Evolutionary conservation across 2,113 vertebrate genomes (phyloP), one percentile per base, ranked within the genome.

Genomic region (Toxotes jaculatrix): DNA sequence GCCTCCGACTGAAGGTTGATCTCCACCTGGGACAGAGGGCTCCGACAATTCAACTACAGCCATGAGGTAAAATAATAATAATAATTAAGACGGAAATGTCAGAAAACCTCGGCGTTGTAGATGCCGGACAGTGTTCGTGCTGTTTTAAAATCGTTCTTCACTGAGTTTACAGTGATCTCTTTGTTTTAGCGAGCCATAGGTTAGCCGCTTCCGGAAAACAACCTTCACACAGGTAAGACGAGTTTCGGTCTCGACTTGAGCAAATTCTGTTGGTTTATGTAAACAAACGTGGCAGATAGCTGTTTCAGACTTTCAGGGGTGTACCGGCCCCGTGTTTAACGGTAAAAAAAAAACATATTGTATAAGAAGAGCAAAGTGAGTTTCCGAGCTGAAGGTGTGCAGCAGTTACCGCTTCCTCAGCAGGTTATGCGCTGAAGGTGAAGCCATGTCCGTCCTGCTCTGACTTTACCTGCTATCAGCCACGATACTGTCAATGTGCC

Each of bases 211-310:
- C 95, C 94, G 94, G 91, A 72, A 86, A 81, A 81, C 74, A 88
- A 84, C 88, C 88, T 88, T 55, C 89, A 47, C 79, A 83, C 94
- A 95, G 95, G 94, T 96, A 95, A 95, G 93, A 55, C 87, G 87
- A 91, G 92, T 95, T 94, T 94, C 94, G 87, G 59, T 92, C 68
- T 88, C 38, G 38, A 27, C n/a, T 75, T 9, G 12, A n/a, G 23
- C n/a, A 4, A 40, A 65, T 70, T 60, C 0, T 4, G 0, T 6
- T 32, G n/a, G 1, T 34, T 0, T 53, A 14, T 3, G 5, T 27
- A 3, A 60, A 23, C 45, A 55, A 17, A 51, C 56, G n/a, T 0
- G 0, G 14, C 2, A 0, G 10, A 6, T 10, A 45, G 23, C 32
- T 4, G 27, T 2, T 11, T 61, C 0, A 17, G 3, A 4, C 36